Percentiles rank a stretch among this genome's conserved stretches.
phyloP scores from a whole-genome alignment of 2,888 invertebrate genomes.

The Chaitophorus viminalis region DNA sequence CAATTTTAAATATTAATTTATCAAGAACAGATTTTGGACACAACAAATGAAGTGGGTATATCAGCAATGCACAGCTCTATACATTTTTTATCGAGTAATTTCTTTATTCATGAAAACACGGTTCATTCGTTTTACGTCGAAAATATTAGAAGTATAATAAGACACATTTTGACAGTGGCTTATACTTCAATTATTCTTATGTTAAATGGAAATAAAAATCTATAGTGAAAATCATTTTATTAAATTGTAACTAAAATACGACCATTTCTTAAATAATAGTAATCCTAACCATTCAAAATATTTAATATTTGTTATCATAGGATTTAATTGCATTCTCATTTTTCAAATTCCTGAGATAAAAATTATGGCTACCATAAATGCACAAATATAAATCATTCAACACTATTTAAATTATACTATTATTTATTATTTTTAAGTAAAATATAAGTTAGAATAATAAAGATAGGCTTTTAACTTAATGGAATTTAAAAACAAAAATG shows the following conservation, averaged over 20 bases:
- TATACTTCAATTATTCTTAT: neutral
- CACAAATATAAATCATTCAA: neutral
- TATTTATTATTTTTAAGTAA: neutral
- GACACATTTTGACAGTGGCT: neutral
- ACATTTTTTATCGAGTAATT: constrained; percentile 13
- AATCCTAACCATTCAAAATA: too few relatives aligned
- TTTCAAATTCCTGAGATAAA: neutral
- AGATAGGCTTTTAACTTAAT: neutral
- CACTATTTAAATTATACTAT: too few relatives aligned
- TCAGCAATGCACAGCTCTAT: neutral
- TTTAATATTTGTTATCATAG: too few relatives aligned
- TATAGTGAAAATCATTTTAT: neutral
- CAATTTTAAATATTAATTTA: constrained; percentile 17
- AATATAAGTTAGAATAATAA: neutral
- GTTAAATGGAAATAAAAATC: neutral
- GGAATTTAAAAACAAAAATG: neutral
- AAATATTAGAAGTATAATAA: neutral
- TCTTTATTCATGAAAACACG: neutral
- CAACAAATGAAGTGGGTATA: neutral
- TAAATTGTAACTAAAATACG: neutral
- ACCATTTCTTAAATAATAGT: neutral
- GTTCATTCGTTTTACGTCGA: neutral
- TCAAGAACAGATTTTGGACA: constrained; percentile 1
- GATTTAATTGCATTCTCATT: too few relatives aligned
- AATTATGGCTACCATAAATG: neutral